These are phyloP conservation scores for Aptenodytes forsteri DNA, from an alignment of 2,113 vertebrate genomes.

Conservation along the genomic window DNA sequence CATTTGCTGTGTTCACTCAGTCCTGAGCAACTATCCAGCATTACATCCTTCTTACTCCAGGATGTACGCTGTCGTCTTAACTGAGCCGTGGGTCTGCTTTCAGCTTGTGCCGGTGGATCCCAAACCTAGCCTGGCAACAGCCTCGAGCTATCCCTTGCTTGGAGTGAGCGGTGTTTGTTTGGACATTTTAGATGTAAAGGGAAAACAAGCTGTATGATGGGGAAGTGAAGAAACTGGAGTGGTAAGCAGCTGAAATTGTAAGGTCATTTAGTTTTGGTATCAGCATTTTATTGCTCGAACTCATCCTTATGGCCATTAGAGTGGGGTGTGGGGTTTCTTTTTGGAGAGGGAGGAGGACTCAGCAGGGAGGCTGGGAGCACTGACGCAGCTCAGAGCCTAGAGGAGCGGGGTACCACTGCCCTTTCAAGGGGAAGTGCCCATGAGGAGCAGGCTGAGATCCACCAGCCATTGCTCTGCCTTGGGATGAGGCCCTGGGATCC, in stretches of 20 bases:
- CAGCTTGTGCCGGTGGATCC: not conserved
- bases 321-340: not conserved
- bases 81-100: not conserved
- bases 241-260: not conserved
- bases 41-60: not conserved
- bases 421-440: not conserved
- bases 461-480: not conserved
- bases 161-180: not conserved
- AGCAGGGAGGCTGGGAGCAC: not conserved
- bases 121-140: not conserved
- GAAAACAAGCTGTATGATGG: not conserved
- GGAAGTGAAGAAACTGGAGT: not conserved
- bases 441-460: not conserved
- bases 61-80: not conserved
- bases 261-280: not conserved
- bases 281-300: not conserved
- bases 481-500: not conserved
- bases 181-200: not conserved
- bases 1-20: not conserved
- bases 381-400: not conserved
- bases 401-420: accelerated
- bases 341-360: not conserved
- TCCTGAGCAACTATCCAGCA: not conserved
- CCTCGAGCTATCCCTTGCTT: not conserved
- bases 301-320: not conserved